Conservation (phyloP, 1,140 invertebrate genomes). For the Zelostemma sp. region DNA sequence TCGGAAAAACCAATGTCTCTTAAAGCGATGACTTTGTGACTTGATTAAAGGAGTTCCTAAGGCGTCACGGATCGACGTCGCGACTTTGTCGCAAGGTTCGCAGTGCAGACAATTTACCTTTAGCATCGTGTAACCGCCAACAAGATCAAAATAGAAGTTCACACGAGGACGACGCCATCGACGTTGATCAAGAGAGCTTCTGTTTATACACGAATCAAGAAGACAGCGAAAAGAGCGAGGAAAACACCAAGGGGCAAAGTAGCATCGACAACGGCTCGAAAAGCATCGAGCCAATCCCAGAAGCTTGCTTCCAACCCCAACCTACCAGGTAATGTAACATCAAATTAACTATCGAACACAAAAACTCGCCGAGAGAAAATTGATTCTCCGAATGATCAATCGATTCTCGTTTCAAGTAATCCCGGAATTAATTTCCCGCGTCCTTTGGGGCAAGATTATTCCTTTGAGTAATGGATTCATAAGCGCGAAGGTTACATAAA, state of each 20-base stretch:
- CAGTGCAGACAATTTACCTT: conserved; percentile 75
- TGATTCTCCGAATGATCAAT: background rate
- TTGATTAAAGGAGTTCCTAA: conserved; percentile 73
- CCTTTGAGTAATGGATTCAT: conserved; percentile 4
- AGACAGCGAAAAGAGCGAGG: conserved; percentile 57
- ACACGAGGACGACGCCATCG: conserved; percentile 61
- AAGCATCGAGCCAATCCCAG: conserved; percentile 53
- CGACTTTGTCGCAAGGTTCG: conserved; percentile 82
- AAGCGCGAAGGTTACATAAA: background rate
- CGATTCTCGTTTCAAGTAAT: background rate
- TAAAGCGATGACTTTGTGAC: background rate
- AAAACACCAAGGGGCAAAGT: conserved; percentile 56
- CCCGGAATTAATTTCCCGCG: background rate
- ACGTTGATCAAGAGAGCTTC: conserved; percentile 69
- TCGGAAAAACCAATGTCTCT: too few relatives aligned
- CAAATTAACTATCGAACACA: background rate
- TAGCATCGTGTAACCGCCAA: conserved; percentile 56
- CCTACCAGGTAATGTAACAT: conserved; percentile 52
- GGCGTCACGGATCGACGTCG: conserved; percentile 82
- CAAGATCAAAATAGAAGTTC: conserved; percentile 55
- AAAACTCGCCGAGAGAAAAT: too few relatives aligned
- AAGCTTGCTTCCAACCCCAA: conserved; percentile 53
- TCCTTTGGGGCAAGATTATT: background rate
- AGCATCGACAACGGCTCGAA: conserved; percentile 58
- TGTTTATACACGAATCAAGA: conserved; percentile 55